Conservation (phyloP, 2,888 invertebrate species). For the Drosophila hamatofila region DNA sequence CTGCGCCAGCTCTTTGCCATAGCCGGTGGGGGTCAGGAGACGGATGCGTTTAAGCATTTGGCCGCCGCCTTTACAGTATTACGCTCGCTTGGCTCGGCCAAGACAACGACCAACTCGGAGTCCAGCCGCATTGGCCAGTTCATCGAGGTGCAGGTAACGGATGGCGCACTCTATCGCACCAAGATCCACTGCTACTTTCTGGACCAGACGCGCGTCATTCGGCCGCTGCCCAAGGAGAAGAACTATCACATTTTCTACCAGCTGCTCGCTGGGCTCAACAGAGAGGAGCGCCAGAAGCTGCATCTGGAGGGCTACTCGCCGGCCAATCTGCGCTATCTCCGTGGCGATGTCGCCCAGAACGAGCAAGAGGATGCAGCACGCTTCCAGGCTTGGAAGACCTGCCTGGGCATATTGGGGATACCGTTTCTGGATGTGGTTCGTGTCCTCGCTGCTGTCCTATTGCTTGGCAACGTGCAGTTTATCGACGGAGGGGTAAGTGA, state of each 20-base stretch:
- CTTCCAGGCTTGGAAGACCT: slow-evolving; percentile 97
- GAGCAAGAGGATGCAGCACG: slow-evolving; percentile 90
- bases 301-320: slow-evolving; percentile 94
- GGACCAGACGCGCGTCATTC: slow-evolving; percentile 96
- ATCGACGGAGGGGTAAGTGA: slow-evolving; percentile 89
- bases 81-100: slow-evolving; percentile 95
- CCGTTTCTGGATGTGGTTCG: slow-evolving; percentile 97
- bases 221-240: slow-evolving; percentile 93
- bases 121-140: slow-evolving; percentile 98
- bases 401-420: slow-evolving; percentile 95
- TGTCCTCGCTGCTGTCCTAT: slow-evolving; percentile 94
- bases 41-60: slow-evolving; percentile 97
- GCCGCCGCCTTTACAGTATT: slow-evolving; percentile 98
- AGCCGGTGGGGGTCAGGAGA: slow-evolving; percentile 97
- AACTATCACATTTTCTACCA: slow-evolving; percentile 99
- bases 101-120: slow-evolving; percentile 95
- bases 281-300: slow-evolving; percentile 94
- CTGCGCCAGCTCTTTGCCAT: slow-evolving; percentile 96
- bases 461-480: slow-evolving; percentile 96
- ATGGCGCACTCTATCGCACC: slow-evolving; percentile 96
- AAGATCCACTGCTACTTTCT: slow-evolving; percentile 98
- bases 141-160: slow-evolving; percentile 97
- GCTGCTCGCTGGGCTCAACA: slow-evolving; percentile 94
- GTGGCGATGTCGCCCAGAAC: slow-evolving; percentile 90
- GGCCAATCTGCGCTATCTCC: slow-evolving; percentile 92